Percentiles rank a stretch among this genome's conserved stretches.
phyloP scores from a whole-genome alignment of 2,113 vertebrate species.

The Phainopepla nitens region DNA sequence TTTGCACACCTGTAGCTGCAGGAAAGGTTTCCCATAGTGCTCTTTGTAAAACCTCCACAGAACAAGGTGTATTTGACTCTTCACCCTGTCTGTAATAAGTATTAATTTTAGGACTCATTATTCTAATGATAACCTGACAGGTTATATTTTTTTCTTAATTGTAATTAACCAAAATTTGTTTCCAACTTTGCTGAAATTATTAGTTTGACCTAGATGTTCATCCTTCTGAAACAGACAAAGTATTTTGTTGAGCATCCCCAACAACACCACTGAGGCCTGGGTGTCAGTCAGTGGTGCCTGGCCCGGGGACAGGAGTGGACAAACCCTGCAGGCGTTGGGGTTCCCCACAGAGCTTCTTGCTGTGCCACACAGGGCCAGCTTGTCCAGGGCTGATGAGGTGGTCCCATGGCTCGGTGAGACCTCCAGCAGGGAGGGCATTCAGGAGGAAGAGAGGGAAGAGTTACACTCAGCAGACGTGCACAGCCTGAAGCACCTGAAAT shows the following conservation, averaged over 20 bases:
- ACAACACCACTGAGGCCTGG: not conserved
- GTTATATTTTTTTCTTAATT: not conserved
- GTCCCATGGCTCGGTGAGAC: not conserved
- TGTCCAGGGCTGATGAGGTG: not conserved
- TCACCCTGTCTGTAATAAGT: not conserved
- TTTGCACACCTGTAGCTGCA: not conserved
- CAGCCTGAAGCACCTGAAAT: not conserved
- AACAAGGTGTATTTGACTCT: not conserved
- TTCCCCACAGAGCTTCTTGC: not conserved
- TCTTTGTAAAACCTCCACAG: not conserved
- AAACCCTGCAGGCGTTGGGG: not conserved
- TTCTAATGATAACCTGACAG: not conserved
- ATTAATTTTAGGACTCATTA: not conserved
- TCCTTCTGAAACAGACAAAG: not conserved
- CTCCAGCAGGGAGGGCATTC: not conserved
- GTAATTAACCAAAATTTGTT: not conserved
- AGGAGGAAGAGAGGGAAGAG: not conserved
- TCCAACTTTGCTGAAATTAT: not conserved
- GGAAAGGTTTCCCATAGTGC: not conserved
- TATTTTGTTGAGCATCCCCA: not conserved
- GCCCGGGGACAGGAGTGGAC: not conserved
- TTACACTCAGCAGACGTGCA: not conserved
- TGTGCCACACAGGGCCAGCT: not conserved
- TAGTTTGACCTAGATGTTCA: not conserved
- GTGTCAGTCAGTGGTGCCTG: not conserved